Conservation (phyloP, 2,888 invertebrate genomes). For the Synanthedon tipuliformis region DNA sequence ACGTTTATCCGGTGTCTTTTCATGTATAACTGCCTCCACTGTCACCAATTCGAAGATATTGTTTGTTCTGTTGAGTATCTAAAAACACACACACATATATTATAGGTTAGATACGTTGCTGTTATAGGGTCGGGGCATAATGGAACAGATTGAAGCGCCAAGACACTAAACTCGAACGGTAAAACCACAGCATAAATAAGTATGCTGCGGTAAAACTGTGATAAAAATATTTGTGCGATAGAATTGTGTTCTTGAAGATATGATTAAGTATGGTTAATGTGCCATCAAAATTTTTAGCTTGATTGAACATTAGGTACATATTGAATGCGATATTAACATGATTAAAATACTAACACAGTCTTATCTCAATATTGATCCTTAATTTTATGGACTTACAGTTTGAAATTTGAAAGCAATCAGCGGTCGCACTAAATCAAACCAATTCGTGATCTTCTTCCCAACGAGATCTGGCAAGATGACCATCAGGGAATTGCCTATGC, state of each 20-base stretch:
- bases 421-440: constrained; percentile 92
- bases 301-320: no score
- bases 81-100: neutral
- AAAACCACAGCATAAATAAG: no score
- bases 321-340: neutral
- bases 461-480: constrained; percentile 88
- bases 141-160: no score
- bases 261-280: no score
- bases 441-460: constrained; percentile 90
- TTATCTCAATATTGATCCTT: neutral
- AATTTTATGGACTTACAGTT: constrained; percentile 75
- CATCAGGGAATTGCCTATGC: constrained; percentile 91
- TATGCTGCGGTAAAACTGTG: no score
- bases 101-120: no score
- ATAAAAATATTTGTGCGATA: no score
- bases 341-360: neutral
- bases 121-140: no score
- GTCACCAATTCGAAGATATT: constrained; percentile 96
- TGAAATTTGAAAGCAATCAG: constrained; percentile 94
- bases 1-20: constrained; percentile 65
- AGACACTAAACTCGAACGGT: no score
- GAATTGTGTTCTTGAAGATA: no score
- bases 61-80: constrained; percentile 95
- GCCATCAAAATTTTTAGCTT: no score
- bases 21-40: constrained; percentile 83